These are phyloP conservation scores for Lasioglossum pauxillum DNA, from an alignment of 2,888 invertebrate species.

Conservation along the genomic window DNA sequence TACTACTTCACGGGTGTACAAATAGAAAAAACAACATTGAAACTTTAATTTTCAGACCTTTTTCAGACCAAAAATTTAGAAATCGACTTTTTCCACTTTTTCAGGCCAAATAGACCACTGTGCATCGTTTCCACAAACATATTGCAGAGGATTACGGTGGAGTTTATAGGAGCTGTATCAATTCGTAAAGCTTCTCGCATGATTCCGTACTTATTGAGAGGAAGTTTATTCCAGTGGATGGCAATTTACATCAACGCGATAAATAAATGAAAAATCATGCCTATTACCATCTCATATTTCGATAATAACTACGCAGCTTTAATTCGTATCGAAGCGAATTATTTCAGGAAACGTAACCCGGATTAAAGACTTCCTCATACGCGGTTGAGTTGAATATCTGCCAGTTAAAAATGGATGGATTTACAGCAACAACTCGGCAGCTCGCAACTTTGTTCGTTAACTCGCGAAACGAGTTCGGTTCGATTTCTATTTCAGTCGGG, in stretches of 20 bases:
- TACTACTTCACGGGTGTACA: too few species aligned
- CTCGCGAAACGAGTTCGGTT: slow-evolving; percentile 18
- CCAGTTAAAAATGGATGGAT: background rate
- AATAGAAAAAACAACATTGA: too few species aligned
- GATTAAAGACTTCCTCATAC: background rate
- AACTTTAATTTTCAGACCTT: too few species aligned
- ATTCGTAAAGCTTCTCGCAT: background rate
- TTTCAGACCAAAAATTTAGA: too few species aligned
- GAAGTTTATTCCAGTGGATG: background rate
- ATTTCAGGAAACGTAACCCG: background rate
- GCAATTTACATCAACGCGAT: background rate
- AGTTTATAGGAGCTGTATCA: background rate
- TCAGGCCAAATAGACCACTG: too few species aligned
- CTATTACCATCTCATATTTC: background rate
- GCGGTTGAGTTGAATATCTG: background rate
- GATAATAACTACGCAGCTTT: background rate
- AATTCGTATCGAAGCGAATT: background rate
- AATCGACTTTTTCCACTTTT: too few species aligned
- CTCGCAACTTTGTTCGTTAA: background rate
- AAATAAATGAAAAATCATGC: background rate
- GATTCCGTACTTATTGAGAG: background rate
- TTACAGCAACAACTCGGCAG: background rate
- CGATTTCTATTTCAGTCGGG: slow-evolving; percentile 41
- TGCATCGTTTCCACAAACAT: background rate
- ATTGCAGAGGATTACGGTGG: background rate